phyloP scores from a whole-genome alignment of 2,888 invertebrate species.

The Frankliniella fusca region DNA sequence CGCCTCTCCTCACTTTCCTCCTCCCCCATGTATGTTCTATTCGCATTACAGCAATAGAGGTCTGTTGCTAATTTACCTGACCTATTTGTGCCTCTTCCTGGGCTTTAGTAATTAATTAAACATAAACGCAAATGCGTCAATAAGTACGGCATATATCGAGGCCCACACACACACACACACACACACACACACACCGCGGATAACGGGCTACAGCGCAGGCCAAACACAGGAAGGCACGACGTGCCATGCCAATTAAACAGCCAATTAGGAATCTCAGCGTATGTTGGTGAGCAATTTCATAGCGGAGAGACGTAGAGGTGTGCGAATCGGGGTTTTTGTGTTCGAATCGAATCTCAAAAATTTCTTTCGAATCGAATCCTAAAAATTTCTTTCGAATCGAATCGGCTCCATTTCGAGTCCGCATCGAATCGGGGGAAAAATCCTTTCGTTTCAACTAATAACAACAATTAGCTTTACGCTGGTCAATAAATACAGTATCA shows the following conservation, averaged over 20 bases:
- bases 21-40: not conserved
- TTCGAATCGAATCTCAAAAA: too few relatives aligned
- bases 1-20: not conserved
- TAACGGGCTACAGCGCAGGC: not conserved
- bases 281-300: not conserved
- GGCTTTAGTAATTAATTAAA: not conserved
- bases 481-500: too few relatives aligned
- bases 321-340: too few relatives aligned
- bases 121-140: not conserved
- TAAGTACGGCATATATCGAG: not conserved
- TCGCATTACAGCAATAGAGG: not conserved
- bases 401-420: too few relatives aligned
- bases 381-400: too few relatives aligned
- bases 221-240: not conserved
- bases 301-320: too few relatives aligned
- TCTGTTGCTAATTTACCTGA: too few relatives aligned
- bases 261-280: slow-evolving; percentile 14
- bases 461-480: too few relatives aligned
- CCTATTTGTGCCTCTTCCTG: too few relatives aligned
- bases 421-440: too few relatives aligned
- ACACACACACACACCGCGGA: not conserved
- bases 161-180: not conserved
- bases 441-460: too few relatives aligned
- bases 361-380: too few relatives aligned
- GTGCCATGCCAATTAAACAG: slow-evolving; percentile 13